Percentiles rank a stretch among this genome's conserved stretches.
phyloP scores from a whole-genome alignment of 1,140 invertebrate species.

The Zaprionus vittiger region DNA sequence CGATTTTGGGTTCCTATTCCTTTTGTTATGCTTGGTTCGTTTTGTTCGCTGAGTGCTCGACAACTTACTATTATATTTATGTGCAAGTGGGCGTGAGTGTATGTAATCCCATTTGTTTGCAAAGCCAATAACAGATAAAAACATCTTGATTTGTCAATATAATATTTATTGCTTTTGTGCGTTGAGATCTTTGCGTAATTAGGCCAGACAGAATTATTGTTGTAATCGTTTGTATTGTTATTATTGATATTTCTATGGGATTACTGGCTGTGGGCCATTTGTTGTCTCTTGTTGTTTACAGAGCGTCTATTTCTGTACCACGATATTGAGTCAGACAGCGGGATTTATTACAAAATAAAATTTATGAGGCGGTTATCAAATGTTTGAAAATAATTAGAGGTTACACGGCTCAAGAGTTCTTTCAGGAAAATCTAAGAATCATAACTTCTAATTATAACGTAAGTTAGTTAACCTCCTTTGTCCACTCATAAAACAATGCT shows the following conservation, averaged over 20 bases:
- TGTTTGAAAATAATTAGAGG: neutral
- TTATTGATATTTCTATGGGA: constrained; percentile 41
- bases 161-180: constrained; percentile 73
- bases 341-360: neutral
- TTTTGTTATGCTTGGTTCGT: constrained; percentile 53
- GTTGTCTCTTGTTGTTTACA: constrained; percentile 1
- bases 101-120: constrained; percentile 7
- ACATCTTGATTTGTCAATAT: constrained; percentile 81
- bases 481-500: too few species aligned
- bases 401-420: neutral
- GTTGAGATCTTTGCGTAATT: constrained; percentile 67
- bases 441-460: neutral
- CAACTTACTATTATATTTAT: constrained; percentile 6
- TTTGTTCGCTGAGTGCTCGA: constrained; percentile 14
- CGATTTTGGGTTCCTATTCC: constrained; percentile 24
- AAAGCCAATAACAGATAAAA: constrained; percentile 57
- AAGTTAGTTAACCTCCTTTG: neutral
- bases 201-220: constrained; percentile 50
- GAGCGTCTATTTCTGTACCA: neutral
- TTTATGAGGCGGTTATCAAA: neutral
- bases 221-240: constrained; percentile 56
- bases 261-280: constrained; percentile 40
- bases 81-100: constrained; percentile 17
- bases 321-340: neutral
- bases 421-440: neutral